Evolutionary conservation across 2,797 vertebrate genomes (phyloP).

Genomic region (Coregonus ussuriensis): DNA sequence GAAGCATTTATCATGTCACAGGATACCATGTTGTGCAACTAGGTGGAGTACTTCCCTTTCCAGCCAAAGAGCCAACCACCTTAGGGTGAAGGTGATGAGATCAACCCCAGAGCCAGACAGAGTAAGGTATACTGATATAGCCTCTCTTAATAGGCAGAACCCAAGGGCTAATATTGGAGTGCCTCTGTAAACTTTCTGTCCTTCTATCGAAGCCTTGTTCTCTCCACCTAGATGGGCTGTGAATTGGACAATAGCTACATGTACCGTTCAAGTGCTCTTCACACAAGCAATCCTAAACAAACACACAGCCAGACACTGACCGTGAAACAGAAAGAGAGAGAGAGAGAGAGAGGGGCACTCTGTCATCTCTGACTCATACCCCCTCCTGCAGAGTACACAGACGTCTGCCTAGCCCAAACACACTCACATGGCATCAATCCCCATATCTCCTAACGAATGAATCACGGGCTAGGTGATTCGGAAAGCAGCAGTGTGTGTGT

Average conservation of each 20-base stretch:
- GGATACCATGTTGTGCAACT: background rate
- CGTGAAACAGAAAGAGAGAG: background rate
- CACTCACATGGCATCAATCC: constrained; percentile 14
- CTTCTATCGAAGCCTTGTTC: background rate
- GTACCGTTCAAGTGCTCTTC: background rate
- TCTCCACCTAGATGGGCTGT: background rate
- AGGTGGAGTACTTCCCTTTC: background rate
- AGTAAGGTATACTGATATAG: too few species aligned
- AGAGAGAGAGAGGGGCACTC: constrained; percentile 1
- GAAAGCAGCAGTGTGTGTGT: constrained; percentile 6
- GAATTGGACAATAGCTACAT: background rate
- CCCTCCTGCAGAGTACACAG: constrained; percentile 21
- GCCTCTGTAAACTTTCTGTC: background rate
- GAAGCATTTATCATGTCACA: background rate
- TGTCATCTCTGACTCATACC: constrained; percentile 49
- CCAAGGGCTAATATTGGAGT: background rate
- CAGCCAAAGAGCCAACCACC: background rate
- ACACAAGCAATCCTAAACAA: background rate
- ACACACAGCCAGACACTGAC: background rate
- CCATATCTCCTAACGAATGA: constrained; percentile 12
- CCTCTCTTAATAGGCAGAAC: background rate
- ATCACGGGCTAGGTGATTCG: background rate
- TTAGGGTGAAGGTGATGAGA: too few species aligned
- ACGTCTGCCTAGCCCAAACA: constrained; percentile 1
- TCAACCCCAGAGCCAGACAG: too few species aligned